A percentile compares a stretch with the other conserved stretches of the same genome.
Evolutionary conservation across 2,888 invertebrate genomes (phyloP).

Genomic region (Drosophila greeni): DNA sequence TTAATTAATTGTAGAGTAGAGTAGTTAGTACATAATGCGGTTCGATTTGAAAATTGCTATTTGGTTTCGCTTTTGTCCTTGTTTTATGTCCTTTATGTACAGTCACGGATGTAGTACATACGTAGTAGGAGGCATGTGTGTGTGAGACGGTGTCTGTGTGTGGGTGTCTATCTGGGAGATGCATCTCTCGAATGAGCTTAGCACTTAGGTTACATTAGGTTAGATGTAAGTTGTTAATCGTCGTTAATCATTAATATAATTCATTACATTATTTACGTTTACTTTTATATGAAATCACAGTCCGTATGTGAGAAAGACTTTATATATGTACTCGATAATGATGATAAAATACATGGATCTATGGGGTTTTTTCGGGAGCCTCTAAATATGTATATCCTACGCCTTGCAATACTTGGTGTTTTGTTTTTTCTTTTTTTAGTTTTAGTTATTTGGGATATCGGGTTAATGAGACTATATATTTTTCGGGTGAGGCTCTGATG

Average conservation of each 20-base stretch:
- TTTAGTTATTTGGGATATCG: slow-evolving; percentile 1
- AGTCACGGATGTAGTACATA: slow-evolving; percentile 25
- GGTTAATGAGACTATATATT: slow-evolving; percentile 3
- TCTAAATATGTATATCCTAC: slow-evolving; percentile 34
- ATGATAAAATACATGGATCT: slow-evolving; percentile 51
- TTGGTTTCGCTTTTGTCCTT: slow-evolving; percentile 19
- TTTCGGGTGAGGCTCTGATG: slow-evolving; percentile 8
- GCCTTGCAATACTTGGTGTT: slow-evolving; percentile 32
- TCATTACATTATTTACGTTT: slow-evolving; percentile 35
- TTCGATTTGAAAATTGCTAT: slow-evolving; percentile 42
- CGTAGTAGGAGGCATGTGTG: slow-evolving; percentile 35
- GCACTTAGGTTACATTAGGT: slow-evolving; percentile 26
- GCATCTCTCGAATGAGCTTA: slow-evolving; percentile 55
- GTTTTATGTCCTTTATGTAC: slow-evolving; percentile 4
- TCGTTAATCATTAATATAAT: slow-evolving; percentile 24
- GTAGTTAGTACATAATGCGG: slow-evolving; percentile 30
- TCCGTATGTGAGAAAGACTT: slow-evolving; percentile 79
- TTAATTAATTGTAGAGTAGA: slow-evolving; percentile 42
- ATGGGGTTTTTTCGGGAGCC: slow-evolving; percentile 17
- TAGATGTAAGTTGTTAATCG: slow-evolving; percentile 27
- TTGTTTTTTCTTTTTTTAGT: background rate
- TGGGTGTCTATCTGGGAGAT: slow-evolving; percentile 24
- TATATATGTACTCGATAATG: slow-evolving; percentile 64
- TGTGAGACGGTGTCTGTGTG: slow-evolving; percentile 9
- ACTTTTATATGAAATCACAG: slow-evolving; percentile 78